Evolutionary conservation across 2,888 invertebrate species (phyloP), one percentile per base, ranked within the genome.

Genomic region (Cephus runcator): DNA sequence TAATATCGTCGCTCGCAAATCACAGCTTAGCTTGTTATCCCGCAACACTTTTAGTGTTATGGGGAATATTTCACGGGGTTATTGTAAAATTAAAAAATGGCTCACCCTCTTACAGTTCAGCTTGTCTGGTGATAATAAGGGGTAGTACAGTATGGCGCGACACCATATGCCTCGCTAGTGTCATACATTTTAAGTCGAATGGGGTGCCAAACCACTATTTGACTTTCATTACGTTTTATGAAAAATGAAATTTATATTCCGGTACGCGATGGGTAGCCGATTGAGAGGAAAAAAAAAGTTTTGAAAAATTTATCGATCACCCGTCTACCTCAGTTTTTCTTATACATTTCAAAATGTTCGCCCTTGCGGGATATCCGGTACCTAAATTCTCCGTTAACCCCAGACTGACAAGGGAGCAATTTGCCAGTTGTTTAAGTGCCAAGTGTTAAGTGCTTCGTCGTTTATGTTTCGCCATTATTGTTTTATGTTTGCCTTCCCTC

Each of bases 391-490:
- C 88, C 85, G 88, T 87, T 87, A 87, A 87, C 85, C 85, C 84
- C 86, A 85, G 85, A 88, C 89, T 90, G 90, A 90, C 90, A 90
- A 89, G 90, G 90, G 90, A 90, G 90, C 90, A 91, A 91, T 91
- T 91, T 91, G 90, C 91, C 90, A 90, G 91, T 91, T 91, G 90
- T 91, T 91, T 91, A 91, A 91, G 91, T 91, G 87, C 90, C 91
- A 91, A 91, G 91, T 91, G 91, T 91, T 91, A 91, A 91, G 91
- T 90, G 91, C 90, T 89, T 85, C 83, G 90, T 88, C 91, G 91
- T 91, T 91, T 91, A 91, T 90, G 91, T 88, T 89, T 88, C 87
- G 90, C 90, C 90, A 89, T 91, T 91, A 91, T 91, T 91, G 91
- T 91, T 91, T 91, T 91, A 91, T 90, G 91, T 88, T 89, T 85